phyloP scores from a whole-genome alignment of 1,140 invertebrate species.

The Drosophila repleta region DNA sequence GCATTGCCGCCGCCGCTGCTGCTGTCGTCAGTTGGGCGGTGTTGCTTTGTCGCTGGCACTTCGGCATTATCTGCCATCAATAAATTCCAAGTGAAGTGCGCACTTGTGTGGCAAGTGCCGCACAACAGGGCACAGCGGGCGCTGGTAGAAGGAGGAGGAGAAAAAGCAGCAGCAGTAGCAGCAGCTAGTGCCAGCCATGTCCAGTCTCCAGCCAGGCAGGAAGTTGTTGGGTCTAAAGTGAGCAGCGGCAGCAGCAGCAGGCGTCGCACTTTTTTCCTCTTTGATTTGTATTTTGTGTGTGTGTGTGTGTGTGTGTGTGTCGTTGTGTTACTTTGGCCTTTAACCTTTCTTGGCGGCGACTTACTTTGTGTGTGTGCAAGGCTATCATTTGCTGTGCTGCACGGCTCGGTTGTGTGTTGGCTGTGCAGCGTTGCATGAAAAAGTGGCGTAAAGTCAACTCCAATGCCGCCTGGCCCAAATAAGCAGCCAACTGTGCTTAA shows the following conservation, averaged over 20 bases:
- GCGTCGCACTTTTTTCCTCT: constrained; percentile 8
- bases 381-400: constrained; percentile 73
- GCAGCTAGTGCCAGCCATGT: constrained; percentile 13
- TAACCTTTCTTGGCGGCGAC: constrained; percentile 63
- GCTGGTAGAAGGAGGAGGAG: neutral
- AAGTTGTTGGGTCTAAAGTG: constrained; percentile 69
- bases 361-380: constrained; percentile 19
- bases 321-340: constrained; percentile 68
- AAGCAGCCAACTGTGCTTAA: constrained; percentile 53
- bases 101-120: constrained; percentile 78
- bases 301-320: constrained; percentile 48
- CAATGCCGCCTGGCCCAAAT: constrained; percentile 69
- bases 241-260: constrained; percentile 30
- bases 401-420: constrained; percentile 55
- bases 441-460: constrained; percentile 70
- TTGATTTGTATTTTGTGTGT: constrained; percentile 10
- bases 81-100: constrained; percentile 82
- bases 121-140: constrained; percentile 64
- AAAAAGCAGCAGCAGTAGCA: neutral
- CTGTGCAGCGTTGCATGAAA: constrained; percentile 80
- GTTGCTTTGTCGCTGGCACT: constrained; percentile 78
- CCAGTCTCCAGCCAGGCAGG: constrained; percentile 32
- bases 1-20: constrained; percentile 8
- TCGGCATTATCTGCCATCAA: constrained; percentile 80
- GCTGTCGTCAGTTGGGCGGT: constrained; percentile 42